phyloP scores from a whole-genome alignment of 2,888 invertebrate species.

The Acrobeloides nanus region DNA sequence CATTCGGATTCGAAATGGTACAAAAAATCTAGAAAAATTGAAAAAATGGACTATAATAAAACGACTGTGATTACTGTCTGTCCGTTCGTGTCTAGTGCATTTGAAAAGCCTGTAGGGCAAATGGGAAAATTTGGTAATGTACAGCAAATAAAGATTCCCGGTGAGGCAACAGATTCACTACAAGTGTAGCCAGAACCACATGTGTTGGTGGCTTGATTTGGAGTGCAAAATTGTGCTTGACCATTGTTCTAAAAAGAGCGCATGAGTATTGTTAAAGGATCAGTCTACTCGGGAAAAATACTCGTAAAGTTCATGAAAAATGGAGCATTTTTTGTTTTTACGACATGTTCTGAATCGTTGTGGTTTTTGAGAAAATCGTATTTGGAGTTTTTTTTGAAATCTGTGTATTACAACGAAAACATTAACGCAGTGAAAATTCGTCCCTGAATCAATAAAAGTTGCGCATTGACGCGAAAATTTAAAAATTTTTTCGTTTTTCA shows the following conservation, averaged over 20 bases:
- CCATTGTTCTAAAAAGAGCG: constrained; percentile 26
- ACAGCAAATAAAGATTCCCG: constrained; percentile 32
- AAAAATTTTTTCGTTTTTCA: too few species aligned
- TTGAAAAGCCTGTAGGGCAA: constrained; percentile 39
- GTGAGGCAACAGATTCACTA: constrained; percentile 19
- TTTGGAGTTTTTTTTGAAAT: too few species aligned
- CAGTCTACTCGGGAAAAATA: too few species aligned
- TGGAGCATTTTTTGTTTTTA: too few species aligned
- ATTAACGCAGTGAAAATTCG: too few species aligned
- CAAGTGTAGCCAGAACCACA: constrained; percentile 34
- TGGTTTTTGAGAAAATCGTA: too few species aligned
- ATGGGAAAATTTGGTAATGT: constrained; percentile 25
- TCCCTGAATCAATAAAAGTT: too few species aligned
- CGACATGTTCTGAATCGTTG: too few species aligned
- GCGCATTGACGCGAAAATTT: too few species aligned
- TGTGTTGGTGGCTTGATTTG: constrained; percentile 14
- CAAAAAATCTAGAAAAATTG: constrained; percentile 9
- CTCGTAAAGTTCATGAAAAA: too few species aligned
- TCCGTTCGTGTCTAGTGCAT: constrained; percentile 24
- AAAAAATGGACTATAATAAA: background rate
- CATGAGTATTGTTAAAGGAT: too few species aligned
- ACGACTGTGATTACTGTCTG: constrained; percentile 7
- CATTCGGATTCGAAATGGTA: constrained; percentile 12
- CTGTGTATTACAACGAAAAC: too few species aligned
- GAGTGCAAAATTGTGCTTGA: constrained; percentile 28